phyloP scores from a whole-genome alignment of 2,113 vertebrate genomes.

The Atlantisia rogersi region DNA sequence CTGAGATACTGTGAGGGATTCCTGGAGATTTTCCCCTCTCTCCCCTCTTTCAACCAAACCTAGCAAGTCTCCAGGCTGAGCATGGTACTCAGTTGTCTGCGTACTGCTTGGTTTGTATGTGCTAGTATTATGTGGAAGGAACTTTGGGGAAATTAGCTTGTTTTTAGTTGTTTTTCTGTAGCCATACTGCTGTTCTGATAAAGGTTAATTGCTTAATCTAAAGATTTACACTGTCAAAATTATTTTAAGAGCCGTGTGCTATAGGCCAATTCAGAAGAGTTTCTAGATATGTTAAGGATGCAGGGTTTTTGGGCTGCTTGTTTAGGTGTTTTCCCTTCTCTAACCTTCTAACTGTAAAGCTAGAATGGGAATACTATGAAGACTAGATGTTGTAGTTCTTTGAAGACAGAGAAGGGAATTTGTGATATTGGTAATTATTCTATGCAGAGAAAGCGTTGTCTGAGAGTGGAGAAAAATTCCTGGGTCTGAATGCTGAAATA shows the following conservation, averaged over 20 bases:
- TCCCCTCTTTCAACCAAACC: accelerated
- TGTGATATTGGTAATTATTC: not conserved
- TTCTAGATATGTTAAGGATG: not conserved
- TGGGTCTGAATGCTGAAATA: constrained; percentile 79
- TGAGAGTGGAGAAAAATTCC: constrained; percentile 68
- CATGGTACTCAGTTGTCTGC: not conserved
- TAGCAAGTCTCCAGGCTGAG: not conserved
- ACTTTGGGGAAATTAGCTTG: not conserved
- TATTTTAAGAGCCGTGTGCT: accelerated
- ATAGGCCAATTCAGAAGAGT: not conserved
- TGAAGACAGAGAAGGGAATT: not conserved
- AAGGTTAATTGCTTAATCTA: not conserved
- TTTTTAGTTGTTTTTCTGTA: not conserved
- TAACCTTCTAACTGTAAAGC: not conserved
- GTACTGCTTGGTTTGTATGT: not conserved
- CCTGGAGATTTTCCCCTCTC: too few relatives aligned
- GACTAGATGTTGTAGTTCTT: not conserved
- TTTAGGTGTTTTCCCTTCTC: too few relatives aligned
- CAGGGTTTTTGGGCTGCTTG: too few relatives aligned
- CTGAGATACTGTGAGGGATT: not conserved
- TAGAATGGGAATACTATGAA: not conserved
- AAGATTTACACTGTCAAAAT: not conserved
- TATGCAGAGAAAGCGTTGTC: constrained; percentile 53
- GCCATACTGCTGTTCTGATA: not conserved
- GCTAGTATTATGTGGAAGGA: not conserved